These are phyloP conservation scores for Brenthis daphne DNA, from an alignment of 2,888 invertebrate species.

Conservation along the genomic window DNA sequence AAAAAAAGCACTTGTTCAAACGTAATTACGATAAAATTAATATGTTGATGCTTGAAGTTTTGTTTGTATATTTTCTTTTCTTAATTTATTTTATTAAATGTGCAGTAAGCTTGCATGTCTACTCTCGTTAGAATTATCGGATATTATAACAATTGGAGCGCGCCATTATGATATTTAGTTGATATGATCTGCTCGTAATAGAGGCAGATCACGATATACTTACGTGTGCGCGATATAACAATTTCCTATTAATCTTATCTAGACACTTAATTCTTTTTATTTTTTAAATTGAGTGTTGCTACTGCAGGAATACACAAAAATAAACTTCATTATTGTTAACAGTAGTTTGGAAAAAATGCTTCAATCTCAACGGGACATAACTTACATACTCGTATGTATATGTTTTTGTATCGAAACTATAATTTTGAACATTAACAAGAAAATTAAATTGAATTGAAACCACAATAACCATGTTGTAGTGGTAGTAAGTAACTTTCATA, in stretches of 20 bases:
- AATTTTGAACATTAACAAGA: too few species aligned
- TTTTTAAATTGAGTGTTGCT: too few species aligned
- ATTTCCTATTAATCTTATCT: constrained; percentile 31
- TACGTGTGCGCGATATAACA: constrained; percentile 22
- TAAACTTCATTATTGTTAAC: too few species aligned
- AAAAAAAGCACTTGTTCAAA: too few species aligned
- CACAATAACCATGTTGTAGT: too few species aligned
- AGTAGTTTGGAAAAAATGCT: too few species aligned
- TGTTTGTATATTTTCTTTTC: background rate
- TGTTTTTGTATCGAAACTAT: too few species aligned
- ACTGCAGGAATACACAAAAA: too few species aligned
- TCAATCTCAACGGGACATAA: too few species aligned
- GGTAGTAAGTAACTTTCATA: too few species aligned
- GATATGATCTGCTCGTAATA: constrained; percentile 65
- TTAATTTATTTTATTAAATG: constrained; percentile 32
- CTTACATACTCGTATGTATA: too few species aligned
- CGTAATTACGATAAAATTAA: background rate
- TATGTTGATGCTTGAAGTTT: background rate
- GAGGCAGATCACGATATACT: constrained; percentile 41
- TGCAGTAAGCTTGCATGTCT: constrained; percentile 51
- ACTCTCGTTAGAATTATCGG: constrained; percentile 47
- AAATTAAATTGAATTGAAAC: too few species aligned
- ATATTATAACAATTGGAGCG: constrained; percentile 58
- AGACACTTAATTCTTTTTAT: background rate
- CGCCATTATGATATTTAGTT: constrained; percentile 61